These are phyloP conservation scores for Acanthisitta chloris DNA, from an alignment of 2,113 vertebrate species.

Conservation along the genomic window DNA sequence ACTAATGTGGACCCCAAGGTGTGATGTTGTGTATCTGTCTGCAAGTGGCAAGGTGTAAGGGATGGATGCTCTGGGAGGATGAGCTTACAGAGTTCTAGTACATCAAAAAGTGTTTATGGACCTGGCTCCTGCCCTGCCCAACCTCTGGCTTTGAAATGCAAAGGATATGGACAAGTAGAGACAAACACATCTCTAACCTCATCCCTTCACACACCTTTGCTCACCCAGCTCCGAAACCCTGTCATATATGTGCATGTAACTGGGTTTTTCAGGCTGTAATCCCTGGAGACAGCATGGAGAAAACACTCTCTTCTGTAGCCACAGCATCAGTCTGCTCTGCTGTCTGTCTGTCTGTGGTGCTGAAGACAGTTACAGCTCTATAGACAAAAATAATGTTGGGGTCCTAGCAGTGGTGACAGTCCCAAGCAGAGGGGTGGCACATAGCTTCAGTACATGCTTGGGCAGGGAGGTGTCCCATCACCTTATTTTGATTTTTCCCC, in stretches of 20 bases:
- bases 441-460: not conserved
- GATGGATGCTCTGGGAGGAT: not conserved
- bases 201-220: not conserved
- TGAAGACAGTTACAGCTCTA: accelerated
- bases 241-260: accelerated
- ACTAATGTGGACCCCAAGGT: accelerated
- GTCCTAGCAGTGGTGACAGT: not conserved
- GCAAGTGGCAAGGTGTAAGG: not conserved
- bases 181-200: not conserved
- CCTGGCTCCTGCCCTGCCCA: not conserved
- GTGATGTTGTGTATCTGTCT: not conserved
- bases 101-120: not conserved
- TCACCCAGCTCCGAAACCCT: not conserved
- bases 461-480: not conserved
- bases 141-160: not conserved
- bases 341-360: not conserved
- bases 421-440: not conserved
- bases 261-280: not conserved
- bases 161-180: not conserved
- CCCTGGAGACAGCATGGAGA: not conserved
- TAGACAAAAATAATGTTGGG: not conserved
- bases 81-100: not conserved
- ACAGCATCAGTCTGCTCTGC: not conserved
- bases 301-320: not conserved
- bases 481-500: not conserved